A percentile compares a stretch with the other conserved stretches of the same genome.
Evolutionary conservation across 1,140 invertebrate species (phyloP).

Genomic region (Drosophila sproati): DNA sequence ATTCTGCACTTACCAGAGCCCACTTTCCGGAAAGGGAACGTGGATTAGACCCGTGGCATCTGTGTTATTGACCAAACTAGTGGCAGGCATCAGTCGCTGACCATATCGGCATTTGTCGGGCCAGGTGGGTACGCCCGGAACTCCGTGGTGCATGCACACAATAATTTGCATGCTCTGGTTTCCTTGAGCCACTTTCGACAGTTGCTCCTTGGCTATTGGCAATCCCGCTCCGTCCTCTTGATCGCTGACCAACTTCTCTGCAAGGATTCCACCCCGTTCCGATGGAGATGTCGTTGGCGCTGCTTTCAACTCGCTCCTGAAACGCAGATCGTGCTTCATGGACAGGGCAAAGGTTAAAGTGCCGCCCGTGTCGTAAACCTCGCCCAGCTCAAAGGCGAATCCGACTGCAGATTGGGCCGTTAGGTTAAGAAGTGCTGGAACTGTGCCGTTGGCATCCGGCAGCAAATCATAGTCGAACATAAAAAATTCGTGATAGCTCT

Average conservation of each 20-base stretch:
- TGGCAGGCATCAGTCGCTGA: slow-evolving; percentile 84
- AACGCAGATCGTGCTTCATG: slow-evolving; percentile 86
- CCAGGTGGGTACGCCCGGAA: slow-evolving; percentile 86
- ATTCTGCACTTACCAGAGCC: slow-evolving; percentile 87
- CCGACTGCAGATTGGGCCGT: slow-evolving; percentile 86
- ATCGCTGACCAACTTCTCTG: slow-evolving; percentile 67
- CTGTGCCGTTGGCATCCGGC: slow-evolving; percentile 86
- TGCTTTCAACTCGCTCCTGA: slow-evolving; percentile 79
- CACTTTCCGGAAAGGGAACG: slow-evolving; percentile 92
- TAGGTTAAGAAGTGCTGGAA: slow-evolving; percentile 88
- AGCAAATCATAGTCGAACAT: slow-evolving; percentile 89
- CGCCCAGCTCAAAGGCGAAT: slow-evolving; percentile 88
- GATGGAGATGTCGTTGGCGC: slow-evolving; percentile 26
- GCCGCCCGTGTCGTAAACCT: slow-evolving; percentile 90
- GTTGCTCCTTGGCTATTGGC: not conserved
- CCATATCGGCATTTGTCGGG: slow-evolving; percentile 86
- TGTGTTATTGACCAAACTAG: slow-evolving; percentile 86
- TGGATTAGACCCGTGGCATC: slow-evolving; percentile 87
- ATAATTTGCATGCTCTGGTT: slow-evolving; percentile 85
- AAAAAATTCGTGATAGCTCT: slow-evolving; percentile 89
- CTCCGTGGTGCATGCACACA: slow-evolving; percentile 87
- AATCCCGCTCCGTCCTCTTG: slow-evolving; percentile 23
- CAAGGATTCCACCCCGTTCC: slow-evolving; percentile 66
- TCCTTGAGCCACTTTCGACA: slow-evolving; percentile 25
- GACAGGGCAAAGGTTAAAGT: slow-evolving; percentile 88